These are phyloP conservation scores for Penelope pileata DNA, from an alignment of 2,113 vertebrate species.

Conservation along the genomic window DNA sequence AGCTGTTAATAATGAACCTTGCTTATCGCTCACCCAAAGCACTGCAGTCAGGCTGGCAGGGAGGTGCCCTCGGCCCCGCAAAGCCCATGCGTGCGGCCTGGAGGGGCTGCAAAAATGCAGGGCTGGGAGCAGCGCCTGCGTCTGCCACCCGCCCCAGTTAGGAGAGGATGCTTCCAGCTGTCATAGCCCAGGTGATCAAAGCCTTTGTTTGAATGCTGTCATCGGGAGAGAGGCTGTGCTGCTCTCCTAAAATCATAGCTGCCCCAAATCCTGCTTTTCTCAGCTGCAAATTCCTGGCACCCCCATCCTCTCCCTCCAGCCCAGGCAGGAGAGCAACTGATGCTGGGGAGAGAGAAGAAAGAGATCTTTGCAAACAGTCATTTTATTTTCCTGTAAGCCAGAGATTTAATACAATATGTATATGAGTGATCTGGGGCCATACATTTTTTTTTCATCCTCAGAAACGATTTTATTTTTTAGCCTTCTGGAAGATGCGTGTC, in stretches of 20 bases:
- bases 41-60: background rate
- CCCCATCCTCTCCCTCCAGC: background rate
- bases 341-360: background rate
- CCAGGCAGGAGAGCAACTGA: background rate
- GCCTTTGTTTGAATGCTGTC: constrained; percentile 28
- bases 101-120: background rate
- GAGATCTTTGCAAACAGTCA: background rate
- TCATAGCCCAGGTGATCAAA: background rate
- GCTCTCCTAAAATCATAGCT: background rate
- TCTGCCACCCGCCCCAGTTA: background rate
- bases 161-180: background rate
- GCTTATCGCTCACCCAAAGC: background rate
- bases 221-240: background rate
- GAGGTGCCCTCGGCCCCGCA: background rate
- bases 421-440: background rate
- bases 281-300: background rate
- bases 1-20: background rate
- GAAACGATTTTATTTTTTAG: background rate
- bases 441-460: background rate
- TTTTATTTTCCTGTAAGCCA: background rate
- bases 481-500: background rate
- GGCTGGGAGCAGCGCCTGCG: background rate
- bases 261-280: background rate
- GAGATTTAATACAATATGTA: background rate
- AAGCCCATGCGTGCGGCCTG: background rate